phyloP scores from a whole-genome alignment of 2,797 vertebrate species.

The Ceryle rudis region DNA sequence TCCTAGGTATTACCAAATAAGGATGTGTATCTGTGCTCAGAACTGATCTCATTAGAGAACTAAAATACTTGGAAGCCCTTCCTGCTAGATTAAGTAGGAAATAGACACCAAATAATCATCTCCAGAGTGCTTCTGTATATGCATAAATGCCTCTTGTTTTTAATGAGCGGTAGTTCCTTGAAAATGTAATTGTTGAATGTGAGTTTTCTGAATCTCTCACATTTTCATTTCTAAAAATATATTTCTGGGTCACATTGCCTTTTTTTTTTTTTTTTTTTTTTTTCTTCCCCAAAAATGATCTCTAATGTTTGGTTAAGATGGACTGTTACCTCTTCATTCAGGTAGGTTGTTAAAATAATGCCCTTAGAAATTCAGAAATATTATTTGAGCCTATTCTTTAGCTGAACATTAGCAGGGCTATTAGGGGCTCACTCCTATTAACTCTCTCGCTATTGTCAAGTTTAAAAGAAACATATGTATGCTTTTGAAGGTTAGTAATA shows the following conservation, averaged over 20 bases:
- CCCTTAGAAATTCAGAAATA: not conserved
- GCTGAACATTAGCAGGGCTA: not conserved
- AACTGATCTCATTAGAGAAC: not conserved
- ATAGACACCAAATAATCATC: not conserved
- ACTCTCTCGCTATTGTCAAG: not conserved
- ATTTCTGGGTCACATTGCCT: not conserved
- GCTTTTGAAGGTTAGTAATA: not conserved
- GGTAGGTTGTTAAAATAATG: not conserved
- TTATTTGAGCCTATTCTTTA: not conserved
- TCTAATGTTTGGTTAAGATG: not conserved
- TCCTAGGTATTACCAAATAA: not conserved
- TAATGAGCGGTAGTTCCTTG: not conserved
- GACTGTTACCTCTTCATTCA: not conserved
- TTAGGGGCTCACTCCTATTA: not conserved
- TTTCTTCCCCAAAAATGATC: not conserved
- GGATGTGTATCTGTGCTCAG: not conserved
- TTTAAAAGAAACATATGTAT: not conserved
- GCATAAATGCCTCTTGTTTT: not conserved
- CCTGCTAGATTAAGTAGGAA: not conserved
- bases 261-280: not conserved
- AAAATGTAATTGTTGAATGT: not conserved
- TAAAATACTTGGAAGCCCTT: not conserved
- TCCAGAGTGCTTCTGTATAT: not conserved
- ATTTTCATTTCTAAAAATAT: not conserved
- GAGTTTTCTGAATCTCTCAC: not conserved